These are phyloP conservation scores for Lasioglossum oenotherae DNA, from an alignment of 2,888 invertebrate species.

Conservation along the genomic window DNA sequence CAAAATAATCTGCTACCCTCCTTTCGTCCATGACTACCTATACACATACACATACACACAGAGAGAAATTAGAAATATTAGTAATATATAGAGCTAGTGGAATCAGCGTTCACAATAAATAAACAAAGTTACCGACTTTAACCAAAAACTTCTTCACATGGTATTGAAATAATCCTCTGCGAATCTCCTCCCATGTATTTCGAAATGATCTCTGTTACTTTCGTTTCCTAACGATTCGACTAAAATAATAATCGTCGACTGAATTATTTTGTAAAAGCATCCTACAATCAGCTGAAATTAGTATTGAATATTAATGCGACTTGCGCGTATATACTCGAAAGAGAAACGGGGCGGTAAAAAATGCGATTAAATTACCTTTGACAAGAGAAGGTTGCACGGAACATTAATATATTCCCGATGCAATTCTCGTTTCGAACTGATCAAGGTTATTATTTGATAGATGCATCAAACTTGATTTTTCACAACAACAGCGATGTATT, in stretches of 20 bases:
- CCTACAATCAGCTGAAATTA: slow-evolving; percentile 34
- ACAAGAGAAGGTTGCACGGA: slow-evolving; percentile 12
- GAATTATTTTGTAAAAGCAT: slow-evolving; percentile 39
- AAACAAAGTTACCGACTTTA: slow-evolving; percentile 45
- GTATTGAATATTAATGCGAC: slow-evolving; percentile 8
- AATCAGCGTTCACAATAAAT: neutral
- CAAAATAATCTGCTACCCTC: slow-evolving; percentile 98
- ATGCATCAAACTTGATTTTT: slow-evolving; percentile 28
- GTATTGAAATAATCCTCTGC: slow-evolving; percentile 41
- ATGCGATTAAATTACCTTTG: slow-evolving; percentile 28
- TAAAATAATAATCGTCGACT: slow-evolving; percentile 27
- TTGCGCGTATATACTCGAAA: neutral
- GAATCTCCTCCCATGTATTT: slow-evolving; percentile 37
- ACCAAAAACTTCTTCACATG: slow-evolving; percentile 50
- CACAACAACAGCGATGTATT: slow-evolving; percentile 25
- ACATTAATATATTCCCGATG: slow-evolving; percentile 25
- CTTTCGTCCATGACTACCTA: slow-evolving; percentile 90
- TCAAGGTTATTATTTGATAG: slow-evolving; percentile 51
- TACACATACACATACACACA: neutral
- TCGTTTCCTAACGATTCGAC: slow-evolving; percentile 13
- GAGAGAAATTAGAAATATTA: neutral
- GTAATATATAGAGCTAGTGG: neutral
- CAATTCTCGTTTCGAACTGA: slow-evolving; percentile 29
- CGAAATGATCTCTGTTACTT: slow-evolving; percentile 23
- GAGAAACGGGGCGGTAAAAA: neutral